A percentile compares a stretch with the other conserved stretches of the same genome.
These are phyloP conservation scores for Mastomys coucha DNA, from an alignment of 2,113 vertebrate species.

Conservation along the genomic window DNA sequence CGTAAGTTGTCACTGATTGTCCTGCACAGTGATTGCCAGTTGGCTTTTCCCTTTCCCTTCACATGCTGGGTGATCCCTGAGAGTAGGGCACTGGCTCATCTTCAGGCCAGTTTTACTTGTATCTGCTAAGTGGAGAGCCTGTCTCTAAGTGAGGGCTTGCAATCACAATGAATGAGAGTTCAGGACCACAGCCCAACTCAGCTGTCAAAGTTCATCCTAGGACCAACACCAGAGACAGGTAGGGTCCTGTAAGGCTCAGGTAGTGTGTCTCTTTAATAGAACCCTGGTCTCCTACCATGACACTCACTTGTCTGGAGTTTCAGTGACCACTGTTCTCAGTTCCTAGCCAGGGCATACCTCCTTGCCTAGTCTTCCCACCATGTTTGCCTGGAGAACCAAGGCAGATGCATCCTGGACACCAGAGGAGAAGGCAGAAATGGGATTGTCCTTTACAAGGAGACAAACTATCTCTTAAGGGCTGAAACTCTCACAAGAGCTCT, in stretches of 20 bases:
- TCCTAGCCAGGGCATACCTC: neutral
- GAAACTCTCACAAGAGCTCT: neutral
- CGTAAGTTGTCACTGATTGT: neutral
- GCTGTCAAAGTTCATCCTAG: neutral
- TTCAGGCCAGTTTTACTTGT: neutral
- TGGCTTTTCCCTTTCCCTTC: neutral
- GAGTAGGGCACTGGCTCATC: neutral
- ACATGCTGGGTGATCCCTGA: neutral
- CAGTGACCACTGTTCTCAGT: neutral
- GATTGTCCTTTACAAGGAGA: neutral
- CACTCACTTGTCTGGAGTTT: neutral
- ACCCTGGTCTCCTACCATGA: neutral
- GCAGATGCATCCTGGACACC: neutral
- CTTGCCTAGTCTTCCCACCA: neutral
- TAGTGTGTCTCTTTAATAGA: neutral
- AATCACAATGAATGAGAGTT: accelerated
- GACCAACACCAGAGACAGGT: neutral
- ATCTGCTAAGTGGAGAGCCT: neutral
- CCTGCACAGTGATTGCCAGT: neutral
- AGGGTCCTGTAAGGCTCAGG: neutral
- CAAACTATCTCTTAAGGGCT: neutral
- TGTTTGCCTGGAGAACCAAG: neutral
- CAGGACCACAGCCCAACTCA: neutral
- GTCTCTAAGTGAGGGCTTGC: neutral
- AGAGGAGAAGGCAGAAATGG: neutral